These are phyloP conservation scores for Crepidodera aurea DNA, from an alignment of 2,888 invertebrate genomes.

Conservation along the genomic window DNA sequence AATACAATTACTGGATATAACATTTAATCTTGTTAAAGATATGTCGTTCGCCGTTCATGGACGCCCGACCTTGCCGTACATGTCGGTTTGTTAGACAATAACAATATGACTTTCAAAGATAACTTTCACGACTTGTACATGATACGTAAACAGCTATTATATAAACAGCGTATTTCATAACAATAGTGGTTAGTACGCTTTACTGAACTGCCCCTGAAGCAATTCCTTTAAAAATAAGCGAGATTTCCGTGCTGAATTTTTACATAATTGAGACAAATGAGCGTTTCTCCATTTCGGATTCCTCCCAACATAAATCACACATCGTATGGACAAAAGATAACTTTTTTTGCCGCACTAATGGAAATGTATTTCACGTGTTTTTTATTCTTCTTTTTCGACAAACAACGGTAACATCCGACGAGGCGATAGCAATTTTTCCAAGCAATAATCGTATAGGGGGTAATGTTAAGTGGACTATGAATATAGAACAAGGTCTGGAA, in stretches of 20 bases:
- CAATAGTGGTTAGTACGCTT: too few relatives aligned
- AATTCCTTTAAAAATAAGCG: too few relatives aligned
- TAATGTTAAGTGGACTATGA: slow-evolving; percentile 13
- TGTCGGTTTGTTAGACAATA: too few relatives aligned
- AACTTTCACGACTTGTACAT: too few relatives aligned
- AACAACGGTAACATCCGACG: slow-evolving; percentile 11
- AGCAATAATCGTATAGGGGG: slow-evolving; percentile 5
- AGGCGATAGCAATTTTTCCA: slow-evolving; percentile 10
- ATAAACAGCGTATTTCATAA: too few relatives aligned
- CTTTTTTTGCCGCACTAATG: slow-evolving; percentile 11
- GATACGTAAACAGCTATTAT: too few relatives aligned
- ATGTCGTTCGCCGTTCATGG: too few relatives aligned
- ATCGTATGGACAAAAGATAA: slow-evolving; percentile 9
- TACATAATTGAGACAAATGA: slow-evolving; percentile 24
- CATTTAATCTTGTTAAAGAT: too few relatives aligned
- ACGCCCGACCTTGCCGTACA: too few relatives aligned
- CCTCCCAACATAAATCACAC: slow-evolving; percentile 17
- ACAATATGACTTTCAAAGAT: too few relatives aligned
- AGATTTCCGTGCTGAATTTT: slow-evolving; percentile 5
- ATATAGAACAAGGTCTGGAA: background rate
- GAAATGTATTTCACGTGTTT: slow-evolving; percentile 18
- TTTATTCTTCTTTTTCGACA: slow-evolving; percentile 7
- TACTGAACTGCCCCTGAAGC: too few relatives aligned
- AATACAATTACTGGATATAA: too few relatives aligned
- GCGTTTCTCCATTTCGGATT: slow-evolving; percentile 10